Evolutionary conservation across 2,888 invertebrate species (phyloP), one percentile per base, ranked within the genome.

Genomic region (Agrochola circellaris): DNA sequence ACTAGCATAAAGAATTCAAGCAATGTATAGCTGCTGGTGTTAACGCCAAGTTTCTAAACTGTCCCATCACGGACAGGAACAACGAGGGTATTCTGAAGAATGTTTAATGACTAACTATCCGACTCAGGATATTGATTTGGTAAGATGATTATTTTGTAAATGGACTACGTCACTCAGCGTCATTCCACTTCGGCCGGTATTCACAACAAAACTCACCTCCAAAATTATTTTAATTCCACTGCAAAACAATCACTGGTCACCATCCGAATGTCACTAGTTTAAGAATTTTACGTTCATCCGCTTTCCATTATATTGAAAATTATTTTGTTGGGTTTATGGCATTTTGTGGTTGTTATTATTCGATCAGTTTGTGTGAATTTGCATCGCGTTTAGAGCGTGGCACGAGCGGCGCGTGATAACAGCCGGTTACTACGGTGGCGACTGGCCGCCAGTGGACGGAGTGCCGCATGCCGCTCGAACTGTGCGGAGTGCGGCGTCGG

Each of bases 191-290:
- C 79, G 77, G 81, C 84, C 83, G 88, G 82, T 85, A 89, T 87
- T 87, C 86, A 90, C 87, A 90, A 90, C 90, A 91, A 75, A 91
- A 92, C 92, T 92, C 87, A 92, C 91, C 90, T 89, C 87, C 85
- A 84, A 90, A 90, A 91, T 86, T 81, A 85, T 88, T 85, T 83
- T 81, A 78, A 81, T 83, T 87, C 73, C 77, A 84, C 81, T 62
- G 77, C 72, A 79, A 77, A 88, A 88, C 79, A 88, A 86, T 81
- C 82, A 83, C 87, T 76, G 67, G 62, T 83, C 83, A 88, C 86
- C 78, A 71, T 67, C 64, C 65, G 77, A 82, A 73, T 70, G 73
- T 81, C 85, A 86, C 79, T 78, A 60, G 65, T 77, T 86, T 85
- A 82, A 85, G 73, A 86, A 86, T 87, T 90, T 87, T 85, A 82